Evolutionary conservation across 1,140 invertebrate genomes (phyloP).

Genomic region (Atta texana): DNA sequence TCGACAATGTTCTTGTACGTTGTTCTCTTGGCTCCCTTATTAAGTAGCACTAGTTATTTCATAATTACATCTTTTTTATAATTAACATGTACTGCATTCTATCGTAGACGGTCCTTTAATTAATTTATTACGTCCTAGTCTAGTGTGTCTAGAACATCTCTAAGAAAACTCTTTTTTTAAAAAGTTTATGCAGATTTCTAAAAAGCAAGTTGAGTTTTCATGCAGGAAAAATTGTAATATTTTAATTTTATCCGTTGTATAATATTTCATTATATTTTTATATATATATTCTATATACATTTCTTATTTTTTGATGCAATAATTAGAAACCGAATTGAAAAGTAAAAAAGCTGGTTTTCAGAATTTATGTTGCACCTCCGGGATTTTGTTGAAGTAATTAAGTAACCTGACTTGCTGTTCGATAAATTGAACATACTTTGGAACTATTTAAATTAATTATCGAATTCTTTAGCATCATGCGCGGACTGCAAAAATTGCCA

Average conservation of each 20-base stretch:
- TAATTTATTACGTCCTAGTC: slow-evolving; percentile 16
- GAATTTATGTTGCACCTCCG: background rate
- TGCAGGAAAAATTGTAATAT: background rate
- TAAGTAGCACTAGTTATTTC: slow-evolving; percentile 4
- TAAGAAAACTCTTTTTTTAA: background rate
- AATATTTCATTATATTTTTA: background rate
- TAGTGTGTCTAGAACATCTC: background rate
- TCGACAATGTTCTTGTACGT: background rate
- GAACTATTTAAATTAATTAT: slow-evolving; percentile 49
- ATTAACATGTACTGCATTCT: slow-evolving; percentile 16
- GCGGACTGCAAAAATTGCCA: background rate
- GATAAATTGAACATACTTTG: slow-evolving; percentile 32
- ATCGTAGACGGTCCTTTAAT: background rate
- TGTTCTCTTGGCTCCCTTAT: slow-evolving; percentile 22
- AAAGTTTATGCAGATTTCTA: background rate
- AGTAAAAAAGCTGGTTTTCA: background rate
- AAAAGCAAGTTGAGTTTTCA: background rate
- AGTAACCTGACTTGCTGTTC: background rate
- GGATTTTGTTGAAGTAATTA: slow-evolving; percentile 34
- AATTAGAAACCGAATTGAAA: background rate
- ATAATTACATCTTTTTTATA: slow-evolving; percentile 13
- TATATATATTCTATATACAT: no score
- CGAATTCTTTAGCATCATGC: background rate
- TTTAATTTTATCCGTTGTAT: background rate
- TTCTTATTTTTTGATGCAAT: background rate